Evolutionary conservation across 2,888 invertebrate species (phyloP), one percentile per base, ranked within the genome.

Genomic region (Odontomyia ornata): DNA sequence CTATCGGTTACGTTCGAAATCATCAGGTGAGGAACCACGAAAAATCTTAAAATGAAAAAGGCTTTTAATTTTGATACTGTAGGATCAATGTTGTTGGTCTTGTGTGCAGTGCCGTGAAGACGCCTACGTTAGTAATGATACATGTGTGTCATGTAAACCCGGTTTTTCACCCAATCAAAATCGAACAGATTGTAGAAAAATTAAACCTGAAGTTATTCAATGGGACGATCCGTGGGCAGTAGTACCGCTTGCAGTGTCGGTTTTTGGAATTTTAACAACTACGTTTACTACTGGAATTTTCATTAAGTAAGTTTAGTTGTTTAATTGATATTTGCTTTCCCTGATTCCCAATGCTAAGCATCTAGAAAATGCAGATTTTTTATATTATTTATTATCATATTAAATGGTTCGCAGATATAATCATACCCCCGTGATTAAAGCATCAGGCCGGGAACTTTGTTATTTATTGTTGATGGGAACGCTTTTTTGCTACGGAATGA

Each of bases 391-490:
- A 57, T 57, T 21, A 23, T 57, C 57, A 57, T 7, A 5, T n/a
- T 28, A 27, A 11, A 65, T 13, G 13, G 23, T 30, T 47, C 60
- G 77, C 80, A 86, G 86, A 77, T 87, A 83, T 81, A 88, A 88
- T 80, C 87, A 87, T 67, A 93, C 93, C 0, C 93, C 93, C 0
- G 89, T 93, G 46, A 93, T 93, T 79, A 93, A 93, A 89, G 94
- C 94, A 1, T 93, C 93, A 0, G 93, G 93, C 0, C 88, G 93
- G 13, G 94, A 94, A 83, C 87, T 94, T 9, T 93, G 93, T 84
- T 93, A 93, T 84, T 91, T 93, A 15, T 88, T 94, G 46, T 86
- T 93, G n/a, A 86, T 88, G 77, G 93, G 93, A 13, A 91, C 93
- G 79, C 85, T 91, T 25, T 88, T 91, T 72, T 93, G 93, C 81